These are phyloP conservation scores for Tonatia bakeri DNA, from an alignment of 2,113 vertebrate species.

Conservation along the genomic window DNA sequence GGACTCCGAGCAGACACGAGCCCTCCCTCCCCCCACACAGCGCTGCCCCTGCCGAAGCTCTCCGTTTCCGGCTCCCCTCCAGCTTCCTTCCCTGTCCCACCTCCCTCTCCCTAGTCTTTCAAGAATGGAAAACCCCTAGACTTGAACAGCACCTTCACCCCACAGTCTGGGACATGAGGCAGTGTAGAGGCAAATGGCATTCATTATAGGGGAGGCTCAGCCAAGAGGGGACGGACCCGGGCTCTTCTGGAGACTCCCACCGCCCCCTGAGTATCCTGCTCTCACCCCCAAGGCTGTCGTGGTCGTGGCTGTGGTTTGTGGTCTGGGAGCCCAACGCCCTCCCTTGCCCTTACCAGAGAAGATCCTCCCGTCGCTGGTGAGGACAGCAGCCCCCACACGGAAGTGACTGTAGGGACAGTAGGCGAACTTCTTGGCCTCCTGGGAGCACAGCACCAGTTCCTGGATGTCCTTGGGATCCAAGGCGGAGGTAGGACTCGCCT, in stretches of 20 bases:
- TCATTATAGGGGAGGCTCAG: background rate
- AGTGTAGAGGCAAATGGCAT: background rate
- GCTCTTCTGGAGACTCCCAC: background rate
- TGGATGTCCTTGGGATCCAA: constrained; percentile 69
- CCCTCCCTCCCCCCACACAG: background rate
- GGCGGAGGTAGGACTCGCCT: background rate
- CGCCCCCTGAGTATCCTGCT: background rate
- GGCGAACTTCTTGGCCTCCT: constrained; percentile 85
- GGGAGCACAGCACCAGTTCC: constrained; percentile 83
- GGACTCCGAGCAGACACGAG: background rate
- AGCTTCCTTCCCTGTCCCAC: background rate
- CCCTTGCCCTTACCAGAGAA: constrained; percentile 86
- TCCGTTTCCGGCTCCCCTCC: background rate
- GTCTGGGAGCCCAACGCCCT: background rate
- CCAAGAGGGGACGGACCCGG: accelerated
- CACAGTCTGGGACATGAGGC: background rate
- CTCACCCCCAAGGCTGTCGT: background rate
- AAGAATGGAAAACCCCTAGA: background rate
- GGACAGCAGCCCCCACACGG: constrained; percentile 90
- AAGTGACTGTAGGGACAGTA: constrained; percentile 95
- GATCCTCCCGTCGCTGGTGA: constrained; percentile 87
- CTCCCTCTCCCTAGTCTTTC: background rate
- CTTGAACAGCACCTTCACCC: background rate
- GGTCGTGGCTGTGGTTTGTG: too few species aligned
- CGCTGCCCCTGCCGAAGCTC: accelerated